Evolutionary conservation across 2,113 vertebrate species (phyloP).

Genomic region (Rhabdornis inornatus): DNA sequence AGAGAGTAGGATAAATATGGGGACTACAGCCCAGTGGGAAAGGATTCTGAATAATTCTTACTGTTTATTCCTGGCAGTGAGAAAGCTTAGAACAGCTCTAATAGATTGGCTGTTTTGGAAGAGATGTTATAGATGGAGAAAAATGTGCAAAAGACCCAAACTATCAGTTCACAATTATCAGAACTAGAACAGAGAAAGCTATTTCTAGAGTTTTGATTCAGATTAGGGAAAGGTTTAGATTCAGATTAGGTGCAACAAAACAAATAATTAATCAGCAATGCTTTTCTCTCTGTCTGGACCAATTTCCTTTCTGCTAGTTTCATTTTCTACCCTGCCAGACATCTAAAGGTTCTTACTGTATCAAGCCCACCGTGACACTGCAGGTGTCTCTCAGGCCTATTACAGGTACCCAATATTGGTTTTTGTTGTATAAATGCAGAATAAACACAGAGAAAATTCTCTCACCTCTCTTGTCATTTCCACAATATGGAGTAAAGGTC

Average conservation of each 20-base stretch:
- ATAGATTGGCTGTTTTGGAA: not conserved
- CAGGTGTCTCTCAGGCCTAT: not conserved
- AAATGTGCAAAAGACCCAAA: conserved; percentile 11
- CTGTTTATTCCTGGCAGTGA: conserved; percentile 40
- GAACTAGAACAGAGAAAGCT: conserved; percentile 41
- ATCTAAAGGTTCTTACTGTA: not conserved
- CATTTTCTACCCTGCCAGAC: not conserved
- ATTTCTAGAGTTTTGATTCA: conserved; percentile 40
- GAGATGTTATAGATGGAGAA: conserved; percentile 45
- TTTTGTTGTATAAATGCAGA: too few relatives aligned
- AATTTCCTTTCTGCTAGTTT: not conserved
- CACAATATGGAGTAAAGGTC: not conserved
- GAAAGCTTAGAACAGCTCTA: conserved; percentile 15
- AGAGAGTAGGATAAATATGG: not conserved
- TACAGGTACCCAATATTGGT: not conserved
- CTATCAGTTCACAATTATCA: not conserved
- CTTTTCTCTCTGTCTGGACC: not conserved
- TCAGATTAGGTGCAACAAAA: not conserved
- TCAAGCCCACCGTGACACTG: not conserved
- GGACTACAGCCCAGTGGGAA: not conserved
- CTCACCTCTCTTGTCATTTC: not conserved
- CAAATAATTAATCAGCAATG: not conserved
- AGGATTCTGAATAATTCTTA: not conserved
- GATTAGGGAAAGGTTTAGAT: not conserved
- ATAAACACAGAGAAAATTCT: not conserved